Evolutionary conservation across 2,888 invertebrate species (phyloP).

Genomic region (Stenurella melanura): DNA sequence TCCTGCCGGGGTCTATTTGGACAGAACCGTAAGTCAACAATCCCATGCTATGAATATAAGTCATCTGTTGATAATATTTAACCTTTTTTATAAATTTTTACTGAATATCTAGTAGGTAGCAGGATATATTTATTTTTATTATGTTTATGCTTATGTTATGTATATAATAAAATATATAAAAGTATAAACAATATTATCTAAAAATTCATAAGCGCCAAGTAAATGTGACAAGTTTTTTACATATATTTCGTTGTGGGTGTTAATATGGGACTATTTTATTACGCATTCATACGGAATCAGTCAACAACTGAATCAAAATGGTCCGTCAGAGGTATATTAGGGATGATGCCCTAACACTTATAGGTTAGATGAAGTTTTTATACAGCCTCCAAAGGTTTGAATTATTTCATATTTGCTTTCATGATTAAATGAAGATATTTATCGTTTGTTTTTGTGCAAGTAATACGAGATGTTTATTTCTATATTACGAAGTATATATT

Average conservation of each 20-base stretch:
- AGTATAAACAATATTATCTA: background rate
- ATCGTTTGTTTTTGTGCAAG: no score
- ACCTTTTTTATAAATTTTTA: background rate
- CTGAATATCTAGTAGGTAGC: background rate
- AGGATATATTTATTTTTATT: constrained; percentile 1
- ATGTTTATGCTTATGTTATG: background rate
- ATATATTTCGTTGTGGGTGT: background rate
- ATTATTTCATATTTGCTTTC: no score
- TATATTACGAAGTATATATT: no score
- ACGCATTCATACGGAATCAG: background rate
- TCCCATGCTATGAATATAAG: background rate
- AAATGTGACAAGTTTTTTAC: background rate
- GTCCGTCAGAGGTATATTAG: background rate
- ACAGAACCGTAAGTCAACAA: background rate
- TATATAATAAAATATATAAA: no score
- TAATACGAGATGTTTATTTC: no score
- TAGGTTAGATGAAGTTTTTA: no score
- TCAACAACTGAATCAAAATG: background rate
- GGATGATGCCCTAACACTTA: no score
- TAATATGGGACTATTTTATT: background rate
- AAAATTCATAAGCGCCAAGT: background rate
- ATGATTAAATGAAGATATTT: no score
- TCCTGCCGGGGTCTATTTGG: no score
- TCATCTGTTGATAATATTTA: background rate
- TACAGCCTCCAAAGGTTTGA: no score